These are phyloP conservation scores for Aplocera efformata DNA, from an alignment of 2,888 invertebrate species.

Conservation along the genomic window DNA sequence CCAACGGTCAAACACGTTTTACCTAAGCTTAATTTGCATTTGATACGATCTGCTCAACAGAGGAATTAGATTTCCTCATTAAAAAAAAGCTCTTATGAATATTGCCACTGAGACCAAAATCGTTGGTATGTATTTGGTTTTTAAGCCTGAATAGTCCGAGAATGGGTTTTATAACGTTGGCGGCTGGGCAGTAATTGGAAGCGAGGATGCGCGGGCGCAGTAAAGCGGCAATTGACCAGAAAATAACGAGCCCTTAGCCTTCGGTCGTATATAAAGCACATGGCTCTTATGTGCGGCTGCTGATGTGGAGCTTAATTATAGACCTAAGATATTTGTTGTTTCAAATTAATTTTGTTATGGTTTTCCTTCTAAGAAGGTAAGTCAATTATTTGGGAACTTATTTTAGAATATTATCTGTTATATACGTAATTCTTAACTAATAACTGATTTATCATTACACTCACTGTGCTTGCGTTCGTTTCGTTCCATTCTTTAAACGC, in stretches of 20 bases:
- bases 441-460: too few relatives aligned
- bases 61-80: slow-evolving; percentile 14
- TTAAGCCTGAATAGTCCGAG: slow-evolving; percentile 36
- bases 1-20: slow-evolving; percentile 75
- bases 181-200: slow-evolving; percentile 78
- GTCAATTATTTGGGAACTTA: too few relatives aligned
- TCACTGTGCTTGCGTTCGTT: too few relatives aligned
- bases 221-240: slow-evolving; percentile 80
- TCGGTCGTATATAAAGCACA: slow-evolving; percentile 48
- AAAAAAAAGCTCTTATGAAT: slow-evolving; percentile 17
- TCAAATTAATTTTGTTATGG: slow-evolving; percentile 33
- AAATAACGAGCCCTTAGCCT: slow-evolving; percentile 74
- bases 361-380: slow-evolving; percentile 1
- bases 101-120: slow-evolving; percentile 27
- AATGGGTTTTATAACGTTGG: slow-evolving; percentile 68
- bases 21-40: slow-evolving; percentile 78
- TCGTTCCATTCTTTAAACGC: too few relatives aligned
- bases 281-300: slow-evolving; percentile 68
- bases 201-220: slow-evolving; percentile 77
- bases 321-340: slow-evolving; percentile 51
- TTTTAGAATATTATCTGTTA: too few relatives aligned
- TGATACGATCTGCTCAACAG: slow-evolving; percentile 26
- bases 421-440: too few relatives aligned
- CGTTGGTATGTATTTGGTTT: slow-evolving; percentile 15
- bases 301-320: slow-evolving; percentile 49